phyloP scores from a whole-genome alignment of 1,140 invertebrate species.

The Nomia melanderi region DNA sequence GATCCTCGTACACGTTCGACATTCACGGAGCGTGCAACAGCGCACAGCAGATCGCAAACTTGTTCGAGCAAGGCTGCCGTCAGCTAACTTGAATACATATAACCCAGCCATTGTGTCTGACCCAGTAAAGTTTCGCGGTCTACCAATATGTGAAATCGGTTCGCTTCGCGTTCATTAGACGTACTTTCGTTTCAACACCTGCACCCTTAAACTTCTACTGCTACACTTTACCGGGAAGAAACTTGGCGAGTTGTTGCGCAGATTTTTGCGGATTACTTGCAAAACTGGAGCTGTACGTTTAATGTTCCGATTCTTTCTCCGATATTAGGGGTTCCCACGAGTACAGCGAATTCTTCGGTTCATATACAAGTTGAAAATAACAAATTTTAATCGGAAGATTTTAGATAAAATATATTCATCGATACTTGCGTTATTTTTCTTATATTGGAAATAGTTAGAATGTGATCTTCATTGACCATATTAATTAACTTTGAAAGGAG shows the following conservation, averaged over 20 bases:
- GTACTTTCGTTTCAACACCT: constrained; percentile 35
- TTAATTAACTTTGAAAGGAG: too few relatives aligned
- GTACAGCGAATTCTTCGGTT: too few relatives aligned
- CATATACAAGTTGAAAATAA: too few relatives aligned
- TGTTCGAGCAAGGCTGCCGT: constrained; percentile 14
- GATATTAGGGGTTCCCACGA: too few relatives aligned
- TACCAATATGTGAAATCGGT: constrained; percentile 57
- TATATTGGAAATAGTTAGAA: too few relatives aligned
- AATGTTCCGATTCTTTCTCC: too few relatives aligned
- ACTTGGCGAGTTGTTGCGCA: background rate
- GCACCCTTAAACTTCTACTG: constrained; percentile 14
- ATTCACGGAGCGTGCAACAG: constrained; percentile 17
- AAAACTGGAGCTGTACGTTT: too few relatives aligned
- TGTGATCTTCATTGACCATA: too few relatives aligned
- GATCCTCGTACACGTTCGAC: background rate
- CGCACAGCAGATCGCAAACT: constrained; percentile 28
- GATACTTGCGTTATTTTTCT: too few relatives aligned
- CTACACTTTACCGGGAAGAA: background rate
- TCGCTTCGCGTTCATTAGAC: constrained; percentile 46
- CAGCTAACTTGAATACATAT: constrained; percentile 41
- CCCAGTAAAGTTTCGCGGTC: constrained; percentile 63
- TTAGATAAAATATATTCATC: too few relatives aligned
- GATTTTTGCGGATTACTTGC: background rate
- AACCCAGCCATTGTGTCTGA: constrained; percentile 45
- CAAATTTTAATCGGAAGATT: too few relatives aligned